phyloP scores from a whole-genome alignment of 2,888 invertebrate genomes.

The Erynnis tages region DNA sequence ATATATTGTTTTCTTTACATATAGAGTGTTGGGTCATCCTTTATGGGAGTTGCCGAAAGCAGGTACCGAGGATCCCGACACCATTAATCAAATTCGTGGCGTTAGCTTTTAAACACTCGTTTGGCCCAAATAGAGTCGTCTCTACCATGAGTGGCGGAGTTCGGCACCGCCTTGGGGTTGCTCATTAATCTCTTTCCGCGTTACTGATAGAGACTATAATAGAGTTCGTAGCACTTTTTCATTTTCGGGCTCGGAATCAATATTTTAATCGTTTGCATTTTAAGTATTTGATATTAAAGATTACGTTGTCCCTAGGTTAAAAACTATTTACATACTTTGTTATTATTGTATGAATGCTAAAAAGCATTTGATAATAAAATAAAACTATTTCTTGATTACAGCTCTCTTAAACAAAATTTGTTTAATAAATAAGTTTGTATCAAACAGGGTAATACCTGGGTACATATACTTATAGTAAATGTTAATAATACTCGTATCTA shows the following conservation, averaged over 20 bases:
- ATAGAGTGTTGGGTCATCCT: slow-evolving; percentile 50
- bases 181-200: slow-evolving; percentile 43
- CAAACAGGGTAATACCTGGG: too few relatives aligned
- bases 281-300: neutral
- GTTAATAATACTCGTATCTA: too few relatives aligned
- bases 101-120: slow-evolving; percentile 24
- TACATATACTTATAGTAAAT: too few relatives aligned
- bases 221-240: slow-evolving; percentile 4
- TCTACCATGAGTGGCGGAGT: slow-evolving; percentile 38
- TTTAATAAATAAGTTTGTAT: too few relatives aligned
- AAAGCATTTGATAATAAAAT: too few relatives aligned
- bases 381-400: too few relatives aligned
- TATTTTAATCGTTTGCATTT: neutral
- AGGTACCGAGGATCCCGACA: slow-evolving; percentile 59
- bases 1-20: slow-evolving; percentile 51
- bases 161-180: slow-evolving; percentile 56
- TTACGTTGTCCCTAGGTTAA: too few relatives aligned
- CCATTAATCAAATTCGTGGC: slow-evolving; percentile 67
- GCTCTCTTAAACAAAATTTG: too few relatives aligned
- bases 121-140: slow-evolving; percentile 59
- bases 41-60: slow-evolving; percentile 66
- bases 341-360: too few relatives aligned
- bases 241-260: neutral
- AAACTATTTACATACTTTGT: too few relatives aligned
- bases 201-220: slow-evolving; percentile 16